Evolutionary conservation across 2,888 invertebrate genomes (phyloP).

Genomic region (Villa cingulata): DNA sequence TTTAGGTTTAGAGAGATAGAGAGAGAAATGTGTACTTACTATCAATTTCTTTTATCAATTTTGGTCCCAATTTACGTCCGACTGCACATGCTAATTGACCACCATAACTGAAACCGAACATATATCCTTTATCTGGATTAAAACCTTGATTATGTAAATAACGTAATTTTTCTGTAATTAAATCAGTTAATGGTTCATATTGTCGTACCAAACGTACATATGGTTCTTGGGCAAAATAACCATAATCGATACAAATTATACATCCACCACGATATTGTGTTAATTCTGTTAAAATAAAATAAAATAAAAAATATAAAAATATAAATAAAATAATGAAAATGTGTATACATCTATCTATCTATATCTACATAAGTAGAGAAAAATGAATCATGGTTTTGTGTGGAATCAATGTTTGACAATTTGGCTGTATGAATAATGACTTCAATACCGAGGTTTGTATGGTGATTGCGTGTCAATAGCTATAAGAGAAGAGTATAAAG

Average conservation of each 20-base stretch:
- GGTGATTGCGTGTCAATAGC: too few species aligned
- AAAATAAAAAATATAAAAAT: not conserved
- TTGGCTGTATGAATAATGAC: too few species aligned
- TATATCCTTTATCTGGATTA: slow-evolving; percentile 21
- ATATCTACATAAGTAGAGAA: too few species aligned
- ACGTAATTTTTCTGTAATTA: slow-evolving; percentile 21
- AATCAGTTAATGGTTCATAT: slow-evolving; percentile 22
- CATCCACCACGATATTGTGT: slow-evolving; percentile 29
- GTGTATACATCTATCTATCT: too few species aligned
- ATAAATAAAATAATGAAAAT: not conserved
- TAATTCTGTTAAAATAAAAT: slow-evolving; percentile 20
- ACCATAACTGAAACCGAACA: slow-evolving; percentile 35
- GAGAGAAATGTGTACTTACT: slow-evolving; percentile 22
- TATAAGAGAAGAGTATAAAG: too few species aligned
- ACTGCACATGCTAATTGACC: slow-evolving; percentile 29
- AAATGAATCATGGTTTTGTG: too few species aligned
- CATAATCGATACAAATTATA: slow-evolving; percentile 31
- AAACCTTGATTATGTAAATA: slow-evolving; percentile 24
- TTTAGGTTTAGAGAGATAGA: not conserved
- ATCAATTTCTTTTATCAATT: slow-evolving; percentile 26
- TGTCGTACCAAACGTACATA: slow-evolving; percentile 26
- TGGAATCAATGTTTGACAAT: too few species aligned
- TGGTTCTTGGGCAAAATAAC: slow-evolving; percentile 23
- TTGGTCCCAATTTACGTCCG: slow-evolving; percentile 22
- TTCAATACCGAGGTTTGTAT: too few species aligned